These are phyloP conservation scores for Phalacrocorax pelagicus DNA, from an alignment of 2,113 vertebrate genomes.

Conservation along the genomic window DNA sequence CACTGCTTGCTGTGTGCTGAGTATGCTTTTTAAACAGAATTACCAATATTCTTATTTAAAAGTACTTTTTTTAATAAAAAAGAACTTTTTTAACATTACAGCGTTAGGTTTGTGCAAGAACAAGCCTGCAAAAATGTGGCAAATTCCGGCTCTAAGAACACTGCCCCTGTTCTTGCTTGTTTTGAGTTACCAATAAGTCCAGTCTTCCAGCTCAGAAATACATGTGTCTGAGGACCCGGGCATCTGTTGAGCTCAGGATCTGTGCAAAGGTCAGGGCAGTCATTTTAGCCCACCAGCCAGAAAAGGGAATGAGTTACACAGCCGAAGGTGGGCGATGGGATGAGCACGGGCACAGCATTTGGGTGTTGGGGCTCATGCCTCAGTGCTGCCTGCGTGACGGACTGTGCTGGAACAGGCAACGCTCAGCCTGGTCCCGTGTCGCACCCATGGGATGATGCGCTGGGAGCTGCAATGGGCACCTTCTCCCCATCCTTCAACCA, in stretches of 20 bases:
- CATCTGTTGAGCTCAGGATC: neutral
- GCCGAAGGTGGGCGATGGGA: accelerated
- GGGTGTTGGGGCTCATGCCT: neutral
- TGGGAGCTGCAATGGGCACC: neutral
- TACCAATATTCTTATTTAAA: neutral
- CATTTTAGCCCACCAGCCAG: neutral
- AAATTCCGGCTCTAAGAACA: neutral
- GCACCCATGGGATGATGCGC: accelerated
- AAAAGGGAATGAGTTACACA: neutral
- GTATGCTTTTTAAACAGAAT: neutral
- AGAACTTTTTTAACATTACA: neutral
- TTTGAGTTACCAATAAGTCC: neutral
- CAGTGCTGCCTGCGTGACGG: accelerated
- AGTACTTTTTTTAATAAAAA: neutral
- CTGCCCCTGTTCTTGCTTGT: neutral
- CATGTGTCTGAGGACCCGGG: accelerated
- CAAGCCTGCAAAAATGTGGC: neutral
- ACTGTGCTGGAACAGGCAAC: accelerated
- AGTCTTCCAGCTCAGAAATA: neutral
- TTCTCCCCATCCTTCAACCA: neutral
- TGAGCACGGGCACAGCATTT: neutral
- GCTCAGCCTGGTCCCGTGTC: neutral
- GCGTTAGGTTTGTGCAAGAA: neutral
- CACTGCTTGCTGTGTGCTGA: neutral
- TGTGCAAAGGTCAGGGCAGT: neutral